Evolutionary conservation across 2,113 vertebrate species (phyloP), one percentile per base, ranked within the genome.

Genomic region (Mirza zaza): DNA sequence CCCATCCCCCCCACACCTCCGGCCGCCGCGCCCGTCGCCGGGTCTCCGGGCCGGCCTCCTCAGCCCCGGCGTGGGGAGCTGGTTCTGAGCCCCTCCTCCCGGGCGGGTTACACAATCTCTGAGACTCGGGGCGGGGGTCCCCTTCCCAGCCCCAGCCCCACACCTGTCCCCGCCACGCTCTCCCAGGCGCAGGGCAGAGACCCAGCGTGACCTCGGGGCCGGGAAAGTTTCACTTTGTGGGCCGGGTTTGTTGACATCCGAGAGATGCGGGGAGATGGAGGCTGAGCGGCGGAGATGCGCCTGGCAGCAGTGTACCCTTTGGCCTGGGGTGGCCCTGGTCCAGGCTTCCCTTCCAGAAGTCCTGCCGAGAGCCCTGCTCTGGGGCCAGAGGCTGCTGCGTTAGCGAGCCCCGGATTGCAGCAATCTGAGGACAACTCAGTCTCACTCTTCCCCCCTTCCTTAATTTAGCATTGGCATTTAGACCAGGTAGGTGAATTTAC

Each of bases 191-290:
- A 67, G 86, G 79, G 34, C 83, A 76, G 83, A 89, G 88, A 94
- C 86, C 76, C 27, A 21, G 91, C 61, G 55, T 55, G 36, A 52
- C 61, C 5, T 48, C 20, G 34, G 71, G 90, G 34, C 52, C 45
- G 2, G 87, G 61, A 98, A 98, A 98, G 97, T 98, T 98, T 98
- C 94, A 97, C 97, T 98, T 91, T 94, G 91, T 73, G 88, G 85
- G 77, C 25, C 3, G 93, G 89, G 80, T 94, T 97, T 97, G 98
- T 98, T 96, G 97, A 97, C 96, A 68, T 89, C 32, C 8, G 5
- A 36, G 89, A 68, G 89, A 80, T 89, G 83, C 88, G 9, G 82
- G 90, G 93, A 90, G 95, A 68, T 34, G 89, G 50, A 80, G 83
- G 83, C 89, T 80, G 95, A 93, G 86, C 68, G 0, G 67, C 34